phyloP scores from a whole-genome alignment of 2,888 invertebrate species.

The Rotaria magnacalcarata region DNA sequence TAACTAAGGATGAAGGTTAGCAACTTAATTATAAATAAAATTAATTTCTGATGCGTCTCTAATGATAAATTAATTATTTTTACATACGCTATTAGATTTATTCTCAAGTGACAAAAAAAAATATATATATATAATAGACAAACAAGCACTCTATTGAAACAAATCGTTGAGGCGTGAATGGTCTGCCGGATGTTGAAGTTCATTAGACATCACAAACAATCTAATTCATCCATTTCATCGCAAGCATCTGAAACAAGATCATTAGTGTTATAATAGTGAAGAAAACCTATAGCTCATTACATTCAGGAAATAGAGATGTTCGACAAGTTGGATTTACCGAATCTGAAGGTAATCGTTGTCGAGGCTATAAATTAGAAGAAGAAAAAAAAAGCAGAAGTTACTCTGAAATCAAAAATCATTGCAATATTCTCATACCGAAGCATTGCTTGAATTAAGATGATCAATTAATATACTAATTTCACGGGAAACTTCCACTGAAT shows the following conservation, averaged over 20 bases:
- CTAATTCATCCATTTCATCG: slow-evolving; percentile 2
- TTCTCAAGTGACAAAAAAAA: neutral
- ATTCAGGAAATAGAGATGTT: neutral
- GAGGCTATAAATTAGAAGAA: neutral
- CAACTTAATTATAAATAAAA: too few relatives aligned
- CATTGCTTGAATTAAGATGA: neutral
- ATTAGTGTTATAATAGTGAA: neutral
- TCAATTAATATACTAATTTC: slow-evolving; percentile 1
- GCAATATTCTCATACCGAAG: neutral
- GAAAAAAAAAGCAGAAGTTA: neutral
- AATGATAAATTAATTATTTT: too few relatives aligned
- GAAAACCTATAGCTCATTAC: neutral
- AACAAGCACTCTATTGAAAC: neutral
- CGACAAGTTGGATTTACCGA: neutral
- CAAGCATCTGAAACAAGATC: neutral
- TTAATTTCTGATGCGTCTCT: too few relatives aligned
- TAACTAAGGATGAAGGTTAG: too few relatives aligned
- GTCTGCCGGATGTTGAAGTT: neutral
- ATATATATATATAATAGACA: neutral
- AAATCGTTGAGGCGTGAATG: neutral
- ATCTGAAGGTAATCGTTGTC: neutral
- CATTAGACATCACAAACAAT: neutral
- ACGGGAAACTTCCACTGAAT: neutral
- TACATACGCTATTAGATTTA: neutral
- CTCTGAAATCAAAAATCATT: neutral